Evolutionary conservation across 2,888 invertebrate species (phyloP), one percentile per base, ranked within the genome.

Genomic region (Cephus pulcher): DNA sequence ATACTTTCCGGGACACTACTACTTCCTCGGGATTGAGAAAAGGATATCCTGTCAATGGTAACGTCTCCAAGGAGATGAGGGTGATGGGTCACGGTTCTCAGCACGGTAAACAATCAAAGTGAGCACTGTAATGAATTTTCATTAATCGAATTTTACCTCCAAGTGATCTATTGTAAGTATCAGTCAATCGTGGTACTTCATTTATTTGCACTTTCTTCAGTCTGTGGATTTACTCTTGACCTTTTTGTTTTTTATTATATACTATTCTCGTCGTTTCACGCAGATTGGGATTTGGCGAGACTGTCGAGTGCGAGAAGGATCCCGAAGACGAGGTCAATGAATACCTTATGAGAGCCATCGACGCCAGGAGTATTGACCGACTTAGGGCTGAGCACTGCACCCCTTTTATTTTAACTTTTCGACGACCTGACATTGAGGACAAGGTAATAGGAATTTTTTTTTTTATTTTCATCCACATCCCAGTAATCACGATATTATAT

Each of bases 261-360:
- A 56, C 40, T 23, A 0, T 56, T 56, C 6, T 56, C 23, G 1
- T 56, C 23, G 1, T 15, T 6, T 23, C 82, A 84, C 86, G 69
- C 88, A 96, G 97, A 91, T 93, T 95, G 81, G 96, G 96, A 34
- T 95, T 95, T 82, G 95, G 95, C 69, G 95, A 96, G 80, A 93
- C 93, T 77, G 92, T 92, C 34, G 96, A 96, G 84, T 74, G 84
- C 69, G 94, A 94, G 82, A 96, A 96, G 90, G 95, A 96, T 90
- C 96, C 97, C 0, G 97, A 98, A 86, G 98, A 98, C 85, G 98
- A 98, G 92, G 98, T 98, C 34, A 98, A 99, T 90, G 99, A 99
- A 86, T 99, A 99, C 92, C 93, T 99, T 84, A 97, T 97, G 94
- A 95, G 97, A 84, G 98, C 98, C 23, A 99, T 99, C 83, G 98